These are phyloP conservation scores for Tribolium madens DNA, from an alignment of 1,140 invertebrate genomes.

Conservation along the genomic window DNA sequence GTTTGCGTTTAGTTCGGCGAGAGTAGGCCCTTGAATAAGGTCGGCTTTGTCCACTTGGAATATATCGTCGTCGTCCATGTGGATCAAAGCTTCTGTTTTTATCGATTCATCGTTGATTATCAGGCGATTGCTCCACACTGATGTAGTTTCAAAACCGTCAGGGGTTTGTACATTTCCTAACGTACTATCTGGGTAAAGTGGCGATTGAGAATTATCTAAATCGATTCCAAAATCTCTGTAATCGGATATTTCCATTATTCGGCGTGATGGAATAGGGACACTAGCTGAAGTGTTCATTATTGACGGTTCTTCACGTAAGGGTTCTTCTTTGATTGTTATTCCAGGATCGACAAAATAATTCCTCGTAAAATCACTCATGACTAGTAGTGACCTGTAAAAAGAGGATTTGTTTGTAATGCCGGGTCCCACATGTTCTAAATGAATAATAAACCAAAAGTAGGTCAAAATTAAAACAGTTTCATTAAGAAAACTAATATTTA, in stretches of 20 bases:
- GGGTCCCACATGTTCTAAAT: neutral
- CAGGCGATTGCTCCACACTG: constrained; percentile 57
- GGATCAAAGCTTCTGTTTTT: constrained; percentile 74
- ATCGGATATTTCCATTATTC: constrained; percentile 64
- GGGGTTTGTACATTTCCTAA: constrained; percentile 63
- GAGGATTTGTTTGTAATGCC: neutral
- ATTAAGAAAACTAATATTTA: too few relatives aligned
- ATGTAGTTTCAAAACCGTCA: constrained; percentile 64
- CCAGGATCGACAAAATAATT: constrained; percentile 66
- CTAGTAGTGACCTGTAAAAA: neutral
- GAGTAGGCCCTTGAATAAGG: constrained; percentile 83
- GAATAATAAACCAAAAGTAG: neutral
- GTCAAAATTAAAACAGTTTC: too few relatives aligned
- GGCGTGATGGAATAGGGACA: constrained; percentile 71
- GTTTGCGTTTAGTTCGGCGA: constrained; percentile 89
- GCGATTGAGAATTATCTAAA: constrained; percentile 64
- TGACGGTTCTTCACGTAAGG: constrained; percentile 58
- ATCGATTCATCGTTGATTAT: constrained; percentile 58
- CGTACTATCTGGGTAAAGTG: constrained; percentile 65
- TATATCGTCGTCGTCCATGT: constrained; percentile 89
- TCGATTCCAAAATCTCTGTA: constrained; percentile 69
- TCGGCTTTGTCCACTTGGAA: constrained; percentile 91
- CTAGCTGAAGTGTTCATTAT: constrained; percentile 67
- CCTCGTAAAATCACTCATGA: constrained; percentile 62
- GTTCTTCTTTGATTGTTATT: constrained; percentile 67